Conservation (phyloP, 2,113 vertebrate genomes). For the Daboia siamensis region DNA sequence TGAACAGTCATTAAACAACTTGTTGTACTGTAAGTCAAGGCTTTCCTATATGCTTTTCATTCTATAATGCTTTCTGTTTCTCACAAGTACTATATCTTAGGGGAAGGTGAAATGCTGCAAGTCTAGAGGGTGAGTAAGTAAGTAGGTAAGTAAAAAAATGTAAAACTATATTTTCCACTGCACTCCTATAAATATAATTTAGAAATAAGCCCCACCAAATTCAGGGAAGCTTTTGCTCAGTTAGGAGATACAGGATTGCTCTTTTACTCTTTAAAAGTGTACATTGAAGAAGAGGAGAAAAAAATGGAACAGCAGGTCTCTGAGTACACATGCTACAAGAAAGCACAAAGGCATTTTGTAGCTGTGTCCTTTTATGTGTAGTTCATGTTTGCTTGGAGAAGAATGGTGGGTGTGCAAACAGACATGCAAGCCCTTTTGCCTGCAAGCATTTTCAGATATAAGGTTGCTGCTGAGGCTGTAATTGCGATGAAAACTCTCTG, state of each 20-base stretch:
- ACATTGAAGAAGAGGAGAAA: not conserved
- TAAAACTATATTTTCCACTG: not conserved
- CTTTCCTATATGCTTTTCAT: no score
- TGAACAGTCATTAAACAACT: no score
- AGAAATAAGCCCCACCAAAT: not conserved
- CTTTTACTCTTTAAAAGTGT: not conserved
- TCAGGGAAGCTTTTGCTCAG: not conserved
- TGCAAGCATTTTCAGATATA: not conserved
- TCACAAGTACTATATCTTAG: not conserved
- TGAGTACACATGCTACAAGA: not conserved
- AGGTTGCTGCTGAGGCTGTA: not conserved
- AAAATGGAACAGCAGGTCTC: not conserved
- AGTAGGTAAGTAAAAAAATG: not conserved
- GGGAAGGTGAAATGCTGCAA: not conserved
- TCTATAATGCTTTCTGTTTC: not conserved
- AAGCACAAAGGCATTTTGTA: not conserved
- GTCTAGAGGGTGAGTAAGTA: not conserved
- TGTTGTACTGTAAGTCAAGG: no score
- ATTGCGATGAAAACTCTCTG: not conserved
- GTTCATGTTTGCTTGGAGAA: not conserved
- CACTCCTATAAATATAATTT: not conserved
- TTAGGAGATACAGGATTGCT: not conserved
- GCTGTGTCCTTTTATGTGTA: not conserved
- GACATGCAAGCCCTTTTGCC: not conserved
- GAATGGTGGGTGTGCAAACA: not conserved